These are phyloP conservation scores for Tachuris rubrigastra DNA, from an alignment of 2,113 vertebrate genomes.

Conservation along the genomic window DNA sequence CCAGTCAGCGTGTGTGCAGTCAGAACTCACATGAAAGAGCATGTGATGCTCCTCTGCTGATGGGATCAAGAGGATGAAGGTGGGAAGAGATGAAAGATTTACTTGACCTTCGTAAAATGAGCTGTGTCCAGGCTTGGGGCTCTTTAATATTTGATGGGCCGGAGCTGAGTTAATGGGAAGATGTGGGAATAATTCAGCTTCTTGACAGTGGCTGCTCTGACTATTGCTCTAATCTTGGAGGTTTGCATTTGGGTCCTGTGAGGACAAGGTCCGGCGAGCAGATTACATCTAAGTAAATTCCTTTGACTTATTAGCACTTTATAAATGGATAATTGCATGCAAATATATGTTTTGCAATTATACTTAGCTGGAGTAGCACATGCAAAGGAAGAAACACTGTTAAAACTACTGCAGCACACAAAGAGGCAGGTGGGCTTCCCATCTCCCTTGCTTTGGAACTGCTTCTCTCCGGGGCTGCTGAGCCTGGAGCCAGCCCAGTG, in stretches of 20 bases:
- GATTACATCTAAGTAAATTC: neutral
- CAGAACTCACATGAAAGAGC: neutral
- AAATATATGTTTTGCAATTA: neutral
- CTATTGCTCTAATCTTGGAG: neutral
- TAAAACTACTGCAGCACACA: neutral
- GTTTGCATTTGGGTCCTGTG: neutral
- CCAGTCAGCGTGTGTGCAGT: neutral
- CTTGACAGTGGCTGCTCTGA: neutral
- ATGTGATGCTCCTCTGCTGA: neutral
- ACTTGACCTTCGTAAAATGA: neutral
- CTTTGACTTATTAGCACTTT: neutral
- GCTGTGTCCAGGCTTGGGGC: neutral
- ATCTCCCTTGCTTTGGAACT: accelerated
- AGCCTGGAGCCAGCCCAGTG: neutral
- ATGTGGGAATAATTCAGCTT: neutral
- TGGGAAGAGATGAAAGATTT: constrained; percentile 10
- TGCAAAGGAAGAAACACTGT: neutral
- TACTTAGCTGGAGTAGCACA: neutral
- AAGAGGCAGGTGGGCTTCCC: neutral
- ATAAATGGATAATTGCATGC: neutral
- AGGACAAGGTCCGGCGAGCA: constrained; percentile 22
- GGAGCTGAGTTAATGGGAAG: constrained; percentile 9
- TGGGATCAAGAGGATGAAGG: neutral
- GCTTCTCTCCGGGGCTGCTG: accelerated
- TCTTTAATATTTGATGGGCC: constrained; percentile 39